Evolutionary conservation across 2,888 invertebrate species (phyloP), one percentile per base, ranked within the genome.

Genomic region (Xestia rhomboidea): DNA sequence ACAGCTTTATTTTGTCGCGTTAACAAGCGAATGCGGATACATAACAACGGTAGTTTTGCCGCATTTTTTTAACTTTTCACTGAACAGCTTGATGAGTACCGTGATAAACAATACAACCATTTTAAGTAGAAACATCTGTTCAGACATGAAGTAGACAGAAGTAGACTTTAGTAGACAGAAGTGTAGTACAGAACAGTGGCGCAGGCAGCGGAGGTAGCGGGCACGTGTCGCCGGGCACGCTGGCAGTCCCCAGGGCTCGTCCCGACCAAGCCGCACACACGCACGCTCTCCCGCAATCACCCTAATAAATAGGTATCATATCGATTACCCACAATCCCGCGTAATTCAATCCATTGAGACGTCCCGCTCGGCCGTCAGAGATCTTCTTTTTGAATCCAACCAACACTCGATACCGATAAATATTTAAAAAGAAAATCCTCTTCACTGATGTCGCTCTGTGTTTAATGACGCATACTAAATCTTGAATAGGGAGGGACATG

Each of bases 341-440:
- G 79, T 85, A 83, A 87, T 87, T 87, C 77, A 87, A 87, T 87
- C 76, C 85, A 88, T 81, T 85, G 77, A 81, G 72, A 83, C 69
- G 68, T 74, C 77, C 71, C 81, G 73, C 66, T 70, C 81, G 75
- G 76, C 76, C 71, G 68, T 68, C 51, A 60, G 57, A 73, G 67
- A 79, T 81, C 75, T 80, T 76, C 78, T 68, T 81, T 79, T 83
- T 76, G 77, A 70, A 81, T 77, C 74, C 71, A 60, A 64, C 80
- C 57, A 79, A 77, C 68, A 81, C 79, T 79, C 73, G 63, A 76
- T 77, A 77, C 44, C 69, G 71, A 82, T 75, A 88, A 84, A 84
- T 84, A 83, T 85, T 89, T 81, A 76, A 87, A 86, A 81, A 87
- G 77, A 81, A 88, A 88, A 83, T 81, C 77, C 71, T 74, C 70